A percentile compares a stretch with the other conserved stretches of the same genome.
These are phyloP conservation scores for Ploceus nigricollis DNA, from an alignment of 2,113 vertebrate genomes.

Conservation along the genomic window DNA sequence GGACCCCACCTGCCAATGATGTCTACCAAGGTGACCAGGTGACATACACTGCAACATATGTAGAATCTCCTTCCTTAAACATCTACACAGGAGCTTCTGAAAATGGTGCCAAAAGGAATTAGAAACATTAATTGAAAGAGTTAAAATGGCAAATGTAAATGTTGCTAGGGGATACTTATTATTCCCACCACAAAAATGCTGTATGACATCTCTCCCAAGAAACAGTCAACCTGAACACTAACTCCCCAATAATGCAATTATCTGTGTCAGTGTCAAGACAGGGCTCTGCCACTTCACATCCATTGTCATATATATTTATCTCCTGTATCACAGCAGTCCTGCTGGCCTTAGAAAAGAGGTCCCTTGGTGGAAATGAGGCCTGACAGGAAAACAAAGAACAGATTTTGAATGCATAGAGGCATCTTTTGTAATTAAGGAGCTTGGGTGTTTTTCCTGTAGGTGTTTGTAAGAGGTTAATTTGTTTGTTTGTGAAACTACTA, in stretches of 20 bases:
- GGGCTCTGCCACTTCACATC: neutral
- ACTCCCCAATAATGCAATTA: conserved; percentile 42
- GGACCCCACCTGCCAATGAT: neutral
- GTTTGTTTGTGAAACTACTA: neutral
- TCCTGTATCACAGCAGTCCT: neutral
- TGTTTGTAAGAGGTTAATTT: conserved; percentile 4
- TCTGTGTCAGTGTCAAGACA: conserved; percentile 25
- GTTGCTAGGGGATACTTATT: neutral
- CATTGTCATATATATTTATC: conserved; percentile 1
- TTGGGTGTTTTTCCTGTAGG: neutral
- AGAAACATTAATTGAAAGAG: neutral
- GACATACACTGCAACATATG: accelerated
- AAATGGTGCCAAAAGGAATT: conserved; percentile 20
- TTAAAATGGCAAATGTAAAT: neutral
- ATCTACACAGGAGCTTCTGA: neutral
- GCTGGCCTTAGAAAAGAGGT: conserved; percentile 8
- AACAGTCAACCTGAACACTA: conserved; percentile 32
- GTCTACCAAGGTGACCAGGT: neutral
- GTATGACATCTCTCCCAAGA: neutral
- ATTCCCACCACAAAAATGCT: neutral
- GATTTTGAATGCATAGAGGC: neutral
- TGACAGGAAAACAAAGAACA: conserved; percentile 38
- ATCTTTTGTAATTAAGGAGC: conserved; percentile 11
- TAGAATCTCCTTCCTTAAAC: neutral
- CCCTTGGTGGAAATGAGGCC: conserved; percentile 9